Conservation (phyloP, 2,888 invertebrate genomes). For the Falcaria lacertinaria region DNA sequence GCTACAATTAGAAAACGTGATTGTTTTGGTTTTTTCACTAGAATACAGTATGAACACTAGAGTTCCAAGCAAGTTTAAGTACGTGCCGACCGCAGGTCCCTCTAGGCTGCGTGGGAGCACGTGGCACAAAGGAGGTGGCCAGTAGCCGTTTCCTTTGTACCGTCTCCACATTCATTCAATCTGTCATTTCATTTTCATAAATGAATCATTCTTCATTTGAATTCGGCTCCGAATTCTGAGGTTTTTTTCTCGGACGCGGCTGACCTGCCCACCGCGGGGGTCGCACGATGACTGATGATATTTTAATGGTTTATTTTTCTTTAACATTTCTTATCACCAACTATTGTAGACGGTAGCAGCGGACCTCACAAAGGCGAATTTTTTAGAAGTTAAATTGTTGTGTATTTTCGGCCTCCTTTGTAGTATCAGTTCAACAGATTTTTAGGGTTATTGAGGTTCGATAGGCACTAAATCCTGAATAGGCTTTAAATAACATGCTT, state of each 20-base stretch:
- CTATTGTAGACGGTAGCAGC: constrained; percentile 57
- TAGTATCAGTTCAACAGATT: neutral
- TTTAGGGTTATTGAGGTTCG: neutral
- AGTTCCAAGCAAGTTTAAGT: neutral
- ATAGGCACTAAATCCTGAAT: neutral
- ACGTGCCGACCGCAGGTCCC: constrained; percentile 19
- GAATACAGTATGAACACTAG: constrained; percentile 2
- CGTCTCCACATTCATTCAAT: constrained; percentile 66
- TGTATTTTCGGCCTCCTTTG: constrained; percentile 2
- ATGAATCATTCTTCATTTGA: constrained; percentile 78
- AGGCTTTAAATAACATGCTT: neutral
- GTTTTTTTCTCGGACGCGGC: constrained; percentile 63
- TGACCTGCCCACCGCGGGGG: constrained; percentile 76
- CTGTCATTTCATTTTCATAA: constrained; percentile 79
- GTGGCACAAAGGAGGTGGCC: constrained; percentile 55
- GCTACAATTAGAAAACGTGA: too few species aligned
- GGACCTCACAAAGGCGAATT: constrained; percentile 24
- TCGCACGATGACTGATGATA: constrained; percentile 70
- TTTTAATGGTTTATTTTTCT: constrained; percentile 79
- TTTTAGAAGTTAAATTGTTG: constrained; percentile 12
- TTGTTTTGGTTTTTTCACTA: too few species aligned
- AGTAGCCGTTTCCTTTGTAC: constrained; percentile 62
- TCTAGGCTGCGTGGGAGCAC: constrained; percentile 43
- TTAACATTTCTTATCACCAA: constrained; percentile 70
- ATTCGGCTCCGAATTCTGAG: constrained; percentile 59